These are phyloP conservation scores for Atherix ibis DNA, from an alignment of 2,888 invertebrate species.

Conservation along the genomic window DNA sequence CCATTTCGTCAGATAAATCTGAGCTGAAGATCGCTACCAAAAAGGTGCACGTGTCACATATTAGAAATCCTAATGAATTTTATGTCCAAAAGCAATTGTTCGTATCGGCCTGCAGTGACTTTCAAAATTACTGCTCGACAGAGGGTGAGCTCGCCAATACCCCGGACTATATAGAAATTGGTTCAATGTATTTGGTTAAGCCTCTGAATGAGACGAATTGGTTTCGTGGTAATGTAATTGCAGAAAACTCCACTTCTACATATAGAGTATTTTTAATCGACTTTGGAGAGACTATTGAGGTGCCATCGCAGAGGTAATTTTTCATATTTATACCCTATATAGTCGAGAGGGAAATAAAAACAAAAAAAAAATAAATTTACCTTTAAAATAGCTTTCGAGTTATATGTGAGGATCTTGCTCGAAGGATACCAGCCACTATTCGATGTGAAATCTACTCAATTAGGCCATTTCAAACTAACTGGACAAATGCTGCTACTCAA, in stretches of 20 bases:
- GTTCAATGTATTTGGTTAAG: slow-evolving; percentile 46
- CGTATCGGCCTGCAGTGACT: background rate
- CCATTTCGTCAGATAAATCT: no score
- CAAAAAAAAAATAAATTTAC: no score
- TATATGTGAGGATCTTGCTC: background rate
- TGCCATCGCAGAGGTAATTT: slow-evolving; percentile 36
- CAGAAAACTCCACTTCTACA: slow-evolving; percentile 20
- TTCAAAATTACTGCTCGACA: slow-evolving; percentile 11
- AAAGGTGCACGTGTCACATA: slow-evolving; percentile 38
- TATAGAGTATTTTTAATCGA: slow-evolving; percentile 47
- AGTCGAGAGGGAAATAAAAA: no score
- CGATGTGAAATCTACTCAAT: no score
- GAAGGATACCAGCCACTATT: background rate
- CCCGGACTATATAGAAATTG: slow-evolving; percentile 26
- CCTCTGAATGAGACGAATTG: slow-evolving; percentile 43
- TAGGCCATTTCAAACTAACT: no score
- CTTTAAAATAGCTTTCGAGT: no score
- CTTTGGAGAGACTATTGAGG: slow-evolving; percentile 40
- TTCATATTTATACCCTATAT: no score
- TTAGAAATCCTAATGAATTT: slow-evolving; percentile 40
- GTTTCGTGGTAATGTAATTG: slow-evolving; percentile 39
- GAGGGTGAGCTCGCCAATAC: slow-evolving; percentile 12
- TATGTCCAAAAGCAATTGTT: slow-evolving; percentile 32
- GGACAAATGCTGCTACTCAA: slow-evolving; percentile 39
- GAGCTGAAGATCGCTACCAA: no score